phyloP scores from a whole-genome alignment of 1,140 invertebrate species.

The Saccostrea glomerata region DNA sequence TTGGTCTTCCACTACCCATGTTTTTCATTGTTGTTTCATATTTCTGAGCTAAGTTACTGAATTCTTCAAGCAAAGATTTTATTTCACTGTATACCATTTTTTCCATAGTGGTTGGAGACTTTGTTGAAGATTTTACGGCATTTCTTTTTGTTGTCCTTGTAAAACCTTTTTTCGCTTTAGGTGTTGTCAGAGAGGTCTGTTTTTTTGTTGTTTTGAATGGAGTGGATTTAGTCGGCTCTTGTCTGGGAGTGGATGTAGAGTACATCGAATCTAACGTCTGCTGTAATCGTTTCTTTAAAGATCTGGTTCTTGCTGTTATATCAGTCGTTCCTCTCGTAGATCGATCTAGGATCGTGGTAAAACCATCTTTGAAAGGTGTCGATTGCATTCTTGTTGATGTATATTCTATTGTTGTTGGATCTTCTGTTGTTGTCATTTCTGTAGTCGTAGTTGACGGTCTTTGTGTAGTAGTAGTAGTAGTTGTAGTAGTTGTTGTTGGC shows the following conservation, averaged over 20 bases:
- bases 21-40: constrained; percentile 29
- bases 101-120: not conserved
- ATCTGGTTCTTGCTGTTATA: not conserved
- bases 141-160: not conserved
- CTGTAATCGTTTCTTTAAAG: not conserved
- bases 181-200: not conserved
- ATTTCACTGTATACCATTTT: constrained; percentile 2
- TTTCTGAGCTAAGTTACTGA: not conserved
- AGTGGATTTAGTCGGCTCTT: not conserved
- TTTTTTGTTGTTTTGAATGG: not conserved
- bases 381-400: not conserved
- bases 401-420: not conserved
- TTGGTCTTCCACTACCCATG: not conserved
- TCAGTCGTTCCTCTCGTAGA: not conserved
- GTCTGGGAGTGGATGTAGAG: not conserved
- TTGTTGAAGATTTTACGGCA: not conserved
- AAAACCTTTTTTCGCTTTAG: not conserved
- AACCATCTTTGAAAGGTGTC: not conserved
- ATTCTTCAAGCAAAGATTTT: not conserved
- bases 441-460: not conserved
- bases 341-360: not conserved
- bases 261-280: not conserved
- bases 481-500: not conserved
- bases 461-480: not conserved
- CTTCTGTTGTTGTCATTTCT: not conserved